Evolutionary conservation across 2,888 invertebrate genomes (phyloP), one percentile per base, ranked within the genome.

Genomic region (Icerya purchasi): DNA sequence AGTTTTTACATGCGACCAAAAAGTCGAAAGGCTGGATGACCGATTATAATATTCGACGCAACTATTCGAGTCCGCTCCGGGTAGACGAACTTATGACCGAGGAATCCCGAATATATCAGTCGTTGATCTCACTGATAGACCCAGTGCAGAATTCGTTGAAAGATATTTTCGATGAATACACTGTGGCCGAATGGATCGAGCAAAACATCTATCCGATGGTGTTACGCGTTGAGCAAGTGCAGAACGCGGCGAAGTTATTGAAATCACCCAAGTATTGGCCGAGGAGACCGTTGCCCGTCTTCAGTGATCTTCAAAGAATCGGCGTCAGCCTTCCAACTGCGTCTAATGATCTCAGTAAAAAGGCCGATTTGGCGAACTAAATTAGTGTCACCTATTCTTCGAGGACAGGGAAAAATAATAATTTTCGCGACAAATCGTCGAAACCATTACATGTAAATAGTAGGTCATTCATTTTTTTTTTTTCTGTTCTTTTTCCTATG

Each of bases 51-150:
- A 73, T 82, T 3, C 72, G 77, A n/a, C 78, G 79, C 65, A 80
- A 81, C 67, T 84, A 81, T 68, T 79, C 81, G 63, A 79, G 81
- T 58, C 81, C 82, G 0, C 68, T 78, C 59, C 75, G 84, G 54
- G 74, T 84, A 1, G 79, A 79, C 53, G 80, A 82, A 64, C 68
- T 80, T 57, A 77, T 77, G 58, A 69, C 70, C 22, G 78, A 77
- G 65, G 73, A 77, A 64, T 72, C 78, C 55, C 70, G 77, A 64
- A 70, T 82, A 63, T 76, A 78, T 66, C 74, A 82, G 68, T 74
- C 80, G 67, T 66, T 78, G 61, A 69, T 76, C 24, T 70, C 72
- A 1, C 70, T 80, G 65, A 74, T 77, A 0, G 72, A 76, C 58
- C 73, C 77, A 51, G 75, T 79, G 0, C 73, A 76, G 56, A 77